Percentiles rank a stretch among this genome's conserved stretches.
These are phyloP conservation scores for Sinohyriopsis cumingii DNA, from an alignment of 2,888 invertebrate genomes.

Conservation along the genomic window DNA sequence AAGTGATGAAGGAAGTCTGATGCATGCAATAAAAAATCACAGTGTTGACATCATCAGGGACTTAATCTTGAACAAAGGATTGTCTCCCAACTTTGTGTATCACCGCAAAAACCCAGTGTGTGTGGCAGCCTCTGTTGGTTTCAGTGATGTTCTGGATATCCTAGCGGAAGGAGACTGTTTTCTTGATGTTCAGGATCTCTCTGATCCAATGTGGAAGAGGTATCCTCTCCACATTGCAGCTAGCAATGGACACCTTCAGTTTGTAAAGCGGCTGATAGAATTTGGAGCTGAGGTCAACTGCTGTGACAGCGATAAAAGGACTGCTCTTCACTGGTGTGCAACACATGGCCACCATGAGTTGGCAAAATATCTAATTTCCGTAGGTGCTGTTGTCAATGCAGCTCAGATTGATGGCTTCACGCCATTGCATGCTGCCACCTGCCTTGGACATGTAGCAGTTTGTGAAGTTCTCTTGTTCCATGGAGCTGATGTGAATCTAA, in stretches of 20 bases:
- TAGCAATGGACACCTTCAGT: slow-evolving; percentile 48
- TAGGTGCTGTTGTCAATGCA: slow-evolving; percentile 54
- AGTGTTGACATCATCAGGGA: slow-evolving; percentile 32
- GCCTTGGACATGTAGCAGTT: slow-evolving; percentile 50
- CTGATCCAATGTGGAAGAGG: slow-evolving; percentile 55
- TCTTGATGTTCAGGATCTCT: slow-evolving; percentile 39
- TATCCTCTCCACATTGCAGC: slow-evolving; percentile 64
- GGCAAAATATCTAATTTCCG: slow-evolving; percentile 45
- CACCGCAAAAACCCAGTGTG: slow-evolving; percentile 53
- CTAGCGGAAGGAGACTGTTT: slow-evolving; percentile 57
- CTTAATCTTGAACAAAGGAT: slow-evolving; percentile 31
- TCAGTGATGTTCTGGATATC: slow-evolving; percentile 45
- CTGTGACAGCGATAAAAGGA: slow-evolving; percentile 56
- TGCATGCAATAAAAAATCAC: slow-evolving; percentile 41
- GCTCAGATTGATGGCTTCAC: slow-evolving; percentile 64
- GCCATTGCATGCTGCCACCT: slow-evolving; percentile 64
- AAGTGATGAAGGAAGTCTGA: slow-evolving; percentile 6
- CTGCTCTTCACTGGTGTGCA: slow-evolving; percentile 63
- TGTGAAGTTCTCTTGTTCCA: slow-evolving; percentile 48
- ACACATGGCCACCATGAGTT: slow-evolving; percentile 47
- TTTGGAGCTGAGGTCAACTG: slow-evolving; percentile 56
- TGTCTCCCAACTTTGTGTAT: slow-evolving; percentile 47
- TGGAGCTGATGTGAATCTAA: slow-evolving; percentile 54
- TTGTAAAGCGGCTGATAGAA: slow-evolving; percentile 46
- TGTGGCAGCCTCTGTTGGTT: slow-evolving; percentile 44